Evolutionary conservation across 2,888 invertebrate species (phyloP).

Genomic region (Apotomis turbidana): DNA sequence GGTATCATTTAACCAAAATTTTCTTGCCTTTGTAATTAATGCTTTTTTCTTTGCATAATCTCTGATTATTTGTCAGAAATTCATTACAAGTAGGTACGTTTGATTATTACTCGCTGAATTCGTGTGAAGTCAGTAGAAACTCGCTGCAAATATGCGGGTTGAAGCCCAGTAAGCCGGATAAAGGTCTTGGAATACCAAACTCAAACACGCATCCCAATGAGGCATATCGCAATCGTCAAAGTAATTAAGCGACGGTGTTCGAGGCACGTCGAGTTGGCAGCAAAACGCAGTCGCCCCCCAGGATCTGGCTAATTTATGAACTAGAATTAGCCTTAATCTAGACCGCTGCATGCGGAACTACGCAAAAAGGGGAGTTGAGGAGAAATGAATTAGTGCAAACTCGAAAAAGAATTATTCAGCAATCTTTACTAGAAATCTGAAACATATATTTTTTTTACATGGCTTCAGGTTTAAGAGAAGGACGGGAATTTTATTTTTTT

Average conservation of each 20-base stretch:
- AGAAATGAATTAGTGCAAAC: not conserved
- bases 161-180: slow-evolving; percentile 3
- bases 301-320: slow-evolving; percentile 60
- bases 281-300: slow-evolving; percentile 50
- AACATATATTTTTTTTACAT: no score
- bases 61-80: no score
- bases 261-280: slow-evolving; percentile 48
- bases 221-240: slow-evolving; percentile 34
- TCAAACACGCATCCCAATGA: slow-evolving; percentile 41
- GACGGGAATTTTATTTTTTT: no score
- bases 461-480: no score
- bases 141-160: not conserved
- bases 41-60: no score
- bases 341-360: slow-evolving; percentile 38
- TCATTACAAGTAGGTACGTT: not conserved
- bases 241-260: slow-evolving; percentile 37
- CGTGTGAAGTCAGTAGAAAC: not conserved
- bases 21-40: no score
- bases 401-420: no score
- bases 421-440: no score
- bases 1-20: no score
- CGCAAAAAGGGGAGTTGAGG: slow-evolving; percentile 2
- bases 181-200: slow-evolving; percentile 31
- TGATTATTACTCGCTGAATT: not conserved
- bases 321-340: slow-evolving; percentile 54